Base-by-base conservation (phyloP, 2,888 invertebrate species). In the Aphodius granarius region DNA sequence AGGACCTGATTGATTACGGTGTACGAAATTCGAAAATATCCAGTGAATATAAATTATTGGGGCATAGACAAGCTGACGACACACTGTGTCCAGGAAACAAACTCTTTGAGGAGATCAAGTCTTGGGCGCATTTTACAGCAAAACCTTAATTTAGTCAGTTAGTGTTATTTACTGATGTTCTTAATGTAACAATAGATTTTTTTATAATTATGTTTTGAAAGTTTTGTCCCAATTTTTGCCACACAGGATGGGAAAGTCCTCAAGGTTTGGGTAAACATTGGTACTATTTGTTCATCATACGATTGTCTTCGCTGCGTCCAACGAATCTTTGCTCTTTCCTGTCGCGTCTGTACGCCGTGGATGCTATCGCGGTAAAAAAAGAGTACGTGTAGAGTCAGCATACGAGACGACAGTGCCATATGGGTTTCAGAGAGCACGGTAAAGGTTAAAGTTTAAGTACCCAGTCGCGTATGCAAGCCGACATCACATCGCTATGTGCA, bases 11-110 rank as follows among this genome's bases (percentile, higher is more conserved):
- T 78, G 85, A 87, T 0, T 89, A 89, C 19, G 92, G 91, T 0
- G 87, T 91, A 0, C 84, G 87, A 82, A 89, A 92, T 23, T 85
- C 65, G 0, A 21, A 66, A n/a, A 76, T 76, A 20, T 20, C 87
- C 15, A 82, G 87, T 0, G 85, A 89, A 77, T 91, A 91, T 82
- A 89, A 89, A 76, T 83, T 92, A 43, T 85, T 91, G n/a, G 92
- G 91, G 0, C 92, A 92, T 83, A 84, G 88, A 20, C 89, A 89
- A 81, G 71, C 75, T 23, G 65, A 43, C 20, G 5, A 19, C 1
- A 92, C 92, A 0, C 90, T 90, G 76, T 92, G 92, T 75, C 92
- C 92, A 0, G 92, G 92, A 0, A 85, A 84, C 0, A 86, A 88
- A 0, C 86, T 92, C 0, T 87, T 88, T 73, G 80, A 87, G 13